Evolutionary conservation across 2,113 vertebrate genomes (phyloP).

Genomic region (Mola mola): DNA sequence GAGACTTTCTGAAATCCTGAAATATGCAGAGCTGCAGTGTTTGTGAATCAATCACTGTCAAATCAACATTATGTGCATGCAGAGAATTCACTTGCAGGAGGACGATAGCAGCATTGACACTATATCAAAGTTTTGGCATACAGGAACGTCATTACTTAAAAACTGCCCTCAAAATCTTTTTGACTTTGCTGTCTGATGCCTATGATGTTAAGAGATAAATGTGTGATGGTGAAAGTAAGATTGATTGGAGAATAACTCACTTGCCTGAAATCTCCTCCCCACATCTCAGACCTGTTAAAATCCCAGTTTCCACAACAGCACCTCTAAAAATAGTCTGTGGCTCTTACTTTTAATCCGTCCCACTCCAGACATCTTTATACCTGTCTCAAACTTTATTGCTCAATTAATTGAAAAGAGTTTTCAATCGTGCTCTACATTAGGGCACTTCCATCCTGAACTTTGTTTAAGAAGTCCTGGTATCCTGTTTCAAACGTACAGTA

Average conservation of each 20-base stretch:
- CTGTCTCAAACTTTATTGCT: not conserved
- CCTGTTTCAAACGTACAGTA: no score
- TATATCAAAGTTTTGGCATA: no score
- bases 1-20: no score
- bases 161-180: conserved; percentile 26
- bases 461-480: no score
- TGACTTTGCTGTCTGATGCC: conserved; percentile 25
- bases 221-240: conserved; percentile 34
- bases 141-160: no score
- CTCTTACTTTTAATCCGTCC: conserved; percentile 19
- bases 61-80: no score
- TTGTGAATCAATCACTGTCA: no score
- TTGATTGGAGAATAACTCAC: conserved; percentile 31
- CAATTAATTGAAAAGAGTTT: not conserved
- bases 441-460: not conserved
- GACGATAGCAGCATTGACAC: no score
- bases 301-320: conserved; percentile 33
- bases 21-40: no score
- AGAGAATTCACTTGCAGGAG: no score
- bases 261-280: conserved; percentile 32
- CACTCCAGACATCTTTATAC: not conserved
- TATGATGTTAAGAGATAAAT: conserved; percentile 26
- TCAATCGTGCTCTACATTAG: no score
- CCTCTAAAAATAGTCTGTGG: conserved; percentile 29
- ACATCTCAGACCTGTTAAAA: conserved; percentile 43